phyloP scores from a whole-genome alignment of 2,113 vertebrate genomes.

The Caloenas nicobarica region DNA sequence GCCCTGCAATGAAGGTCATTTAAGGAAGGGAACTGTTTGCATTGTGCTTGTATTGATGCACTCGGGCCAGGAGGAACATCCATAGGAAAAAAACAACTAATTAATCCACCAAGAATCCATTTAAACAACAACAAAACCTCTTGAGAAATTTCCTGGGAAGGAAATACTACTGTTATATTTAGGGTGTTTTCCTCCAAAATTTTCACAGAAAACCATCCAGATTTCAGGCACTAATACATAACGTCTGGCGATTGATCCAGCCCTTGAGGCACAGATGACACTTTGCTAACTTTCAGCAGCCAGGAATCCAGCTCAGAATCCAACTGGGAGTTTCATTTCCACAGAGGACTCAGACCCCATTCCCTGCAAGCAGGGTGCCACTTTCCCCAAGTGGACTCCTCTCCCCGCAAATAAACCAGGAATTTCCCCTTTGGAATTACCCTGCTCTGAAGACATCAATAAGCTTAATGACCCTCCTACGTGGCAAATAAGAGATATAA shows the following conservation, averaged over 20 bases:
- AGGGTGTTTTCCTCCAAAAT: neutral
- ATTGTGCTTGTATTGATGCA: neutral
- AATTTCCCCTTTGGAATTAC: neutral
- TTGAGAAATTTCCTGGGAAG: neutral
- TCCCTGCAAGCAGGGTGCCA: neutral
- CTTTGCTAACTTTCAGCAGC: neutral
- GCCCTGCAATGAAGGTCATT: neutral
- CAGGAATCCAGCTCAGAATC: neutral
- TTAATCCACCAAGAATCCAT: neutral
- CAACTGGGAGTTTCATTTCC: neutral
- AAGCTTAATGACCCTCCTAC: neutral
- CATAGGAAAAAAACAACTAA: neutral
- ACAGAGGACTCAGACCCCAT: neutral
- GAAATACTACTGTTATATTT: neutral
- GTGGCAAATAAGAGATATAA: neutral
- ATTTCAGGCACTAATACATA: neutral
- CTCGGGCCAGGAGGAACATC: neutral
- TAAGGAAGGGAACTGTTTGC: neutral
- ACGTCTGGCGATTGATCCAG: neutral
- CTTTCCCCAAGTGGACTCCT: neutral
- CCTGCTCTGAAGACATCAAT: neutral
- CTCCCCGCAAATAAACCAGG: neutral
- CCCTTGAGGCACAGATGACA: neutral
- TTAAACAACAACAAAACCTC: neutral
- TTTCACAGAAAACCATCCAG: neutral